phyloP scores from a whole-genome alignment of 1,140 invertebrate genomes.

The Plodia interpunctella region DNA sequence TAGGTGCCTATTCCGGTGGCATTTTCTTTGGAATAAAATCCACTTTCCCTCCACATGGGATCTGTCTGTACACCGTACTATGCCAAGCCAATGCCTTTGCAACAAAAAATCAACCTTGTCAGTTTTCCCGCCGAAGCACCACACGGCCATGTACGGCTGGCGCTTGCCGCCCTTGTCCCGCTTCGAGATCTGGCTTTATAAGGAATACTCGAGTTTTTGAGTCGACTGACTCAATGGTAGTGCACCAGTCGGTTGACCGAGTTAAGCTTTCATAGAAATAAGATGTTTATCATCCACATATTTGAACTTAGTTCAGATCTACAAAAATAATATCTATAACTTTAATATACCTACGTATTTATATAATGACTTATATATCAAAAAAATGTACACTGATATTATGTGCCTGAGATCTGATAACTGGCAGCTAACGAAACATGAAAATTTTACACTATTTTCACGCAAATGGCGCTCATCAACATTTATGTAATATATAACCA shows the following conservation, averaged over 20 bases:
- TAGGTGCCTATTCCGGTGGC: no score
- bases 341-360: no score
- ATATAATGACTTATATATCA: no score
- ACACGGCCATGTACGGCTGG: background rate
- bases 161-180: slow-evolving; percentile 1
- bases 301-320: no score
- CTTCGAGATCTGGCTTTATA: background rate
- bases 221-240: background rate
- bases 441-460: no score
- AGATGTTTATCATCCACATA: background rate
- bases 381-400: no score
- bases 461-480: no score
- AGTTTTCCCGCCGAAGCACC: slow-evolving; percentile 2
- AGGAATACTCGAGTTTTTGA: slow-evolving; percentile 2
- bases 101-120: background rate
- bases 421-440: no score
- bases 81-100: background rate
- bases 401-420: no score
- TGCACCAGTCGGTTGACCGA: background rate
- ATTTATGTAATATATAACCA: no score
- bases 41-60: background rate
- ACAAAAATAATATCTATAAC: no score
- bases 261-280: background rate
- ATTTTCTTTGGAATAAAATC: no score
- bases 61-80: background rate